Evolutionary conservation across 2,888 invertebrate genomes (phyloP), one percentile per base, ranked within the genome.

Genomic region (Drosophila testacea): DNA sequence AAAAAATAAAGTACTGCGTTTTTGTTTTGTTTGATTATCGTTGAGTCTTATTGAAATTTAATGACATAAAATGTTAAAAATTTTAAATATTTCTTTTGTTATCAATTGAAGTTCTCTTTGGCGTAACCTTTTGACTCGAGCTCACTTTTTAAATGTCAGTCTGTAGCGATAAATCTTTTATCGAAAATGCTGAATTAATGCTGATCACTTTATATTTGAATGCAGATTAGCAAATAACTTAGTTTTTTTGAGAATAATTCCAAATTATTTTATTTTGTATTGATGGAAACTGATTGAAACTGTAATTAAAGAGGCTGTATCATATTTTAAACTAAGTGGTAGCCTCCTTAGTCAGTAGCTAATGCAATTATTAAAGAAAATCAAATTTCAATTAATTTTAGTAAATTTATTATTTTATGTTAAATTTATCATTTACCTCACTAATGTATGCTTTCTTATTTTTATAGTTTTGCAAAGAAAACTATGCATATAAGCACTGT

Each of bases 381-480:
- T 16, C 16, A 16, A 16, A 16, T 16, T 16, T 16, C 16, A 16
- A 32, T 30, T 30, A 32, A 5, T 6, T 6, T 32, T 6, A 44
- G 10, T 6, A 44, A 4, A 10, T 28, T 2, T 16, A 42, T 30
- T 4, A 32, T 6, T 42, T 13, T 42, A 42, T 6, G 30, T 16
- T 32, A 11, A 10, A 1, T 11, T 28, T 48, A 27, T 6, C 2
- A 34, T 6, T 4, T 5, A 16, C 32, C 10, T 34, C 44, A 54
- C 41, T 56, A 30, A 46, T 51, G 51, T 30, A 68, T 46, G 48
- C 57, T 62, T 44, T 5, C 28, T 6, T 22, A 22, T 50, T 52
- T 75, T n/a, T 38, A 13, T 7, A 39, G 0, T 6, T 22, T 4
- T 32, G 1, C 7, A 7, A 9, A 10, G 41, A 38, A 41, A 10